Evolutionary conservation across 2,888 invertebrate species (phyloP), one percentile per base, ranked within the genome.

Genomic region (Tenodera sinensis): DNA sequence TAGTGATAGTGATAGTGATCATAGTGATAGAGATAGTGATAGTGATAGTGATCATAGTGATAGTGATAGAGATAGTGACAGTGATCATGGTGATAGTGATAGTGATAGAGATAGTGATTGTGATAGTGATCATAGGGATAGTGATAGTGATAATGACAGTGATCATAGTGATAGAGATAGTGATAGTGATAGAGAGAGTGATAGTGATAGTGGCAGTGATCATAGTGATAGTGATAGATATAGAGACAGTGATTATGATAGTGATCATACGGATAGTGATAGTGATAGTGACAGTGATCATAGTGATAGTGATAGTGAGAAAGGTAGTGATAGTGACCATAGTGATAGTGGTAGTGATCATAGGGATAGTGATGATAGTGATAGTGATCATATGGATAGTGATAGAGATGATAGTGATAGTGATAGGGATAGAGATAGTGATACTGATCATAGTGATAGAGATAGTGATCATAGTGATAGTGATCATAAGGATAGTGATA

Each of bases 51-150:
- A 83, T 84, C 89, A 83, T 89, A 89, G 89, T 84, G 89, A 89
- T 89, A 89, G 89, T 84, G 83, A 89, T 89, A 89, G 89, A 30
- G 89, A 83, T 89, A 89, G 89, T 30, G 89, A 47, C 89, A 89
- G 89, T 47, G 83, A 89, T 89, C 89, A 42, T 47, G 83, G 89
- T 86, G 89, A 89, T 28, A 86, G 83, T 89, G 54, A 42, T 83
- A 89, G 88, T 89, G 30, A 83, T 83, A 89, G 89, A 28, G 42
- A 89, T 83, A 89, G 89, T 34, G 89, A 83, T 89, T 89, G 89
- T 83, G 89, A 89, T 89, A 89, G 89, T 83, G 89, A 34, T 83
- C 89, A 89, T 83, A 89, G 89, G 14, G 83, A 83, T 83, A 89
- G 89, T 42, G 89, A 83, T 83, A 89, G 89, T 54, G 83, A 83